Evolutionary conservation across 2,113 vertebrate genomes (phyloP).

Genomic region (Lethenteron camtschaticum): DNA sequence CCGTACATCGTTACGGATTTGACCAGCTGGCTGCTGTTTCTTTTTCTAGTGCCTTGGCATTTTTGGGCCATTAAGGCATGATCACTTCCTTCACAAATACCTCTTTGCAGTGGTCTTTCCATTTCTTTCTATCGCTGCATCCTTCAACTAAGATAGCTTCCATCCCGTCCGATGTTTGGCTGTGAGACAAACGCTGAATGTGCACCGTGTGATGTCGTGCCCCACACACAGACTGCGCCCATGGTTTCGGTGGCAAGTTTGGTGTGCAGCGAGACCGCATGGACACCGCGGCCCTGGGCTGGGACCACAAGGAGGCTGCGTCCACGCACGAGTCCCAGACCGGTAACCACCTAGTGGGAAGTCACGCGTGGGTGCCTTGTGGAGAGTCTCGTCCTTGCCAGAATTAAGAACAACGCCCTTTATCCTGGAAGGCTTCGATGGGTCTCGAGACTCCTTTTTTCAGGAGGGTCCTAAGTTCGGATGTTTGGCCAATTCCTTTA

Average conservation of each 20-base stretch:
- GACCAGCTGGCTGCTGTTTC: too few species aligned
- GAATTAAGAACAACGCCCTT: background rate
- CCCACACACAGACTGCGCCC: slow-evolving; percentile 18
- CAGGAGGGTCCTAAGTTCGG: background rate
- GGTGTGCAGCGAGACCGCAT: slow-evolving; percentile 46
- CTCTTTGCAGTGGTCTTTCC: too few species aligned
- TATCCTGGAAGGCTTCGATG: background rate
- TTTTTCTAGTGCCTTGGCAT: too few species aligned
- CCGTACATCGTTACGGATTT: too few species aligned
- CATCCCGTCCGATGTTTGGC: background rate
- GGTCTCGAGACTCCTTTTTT: background rate
- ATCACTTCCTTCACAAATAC: too few species aligned
- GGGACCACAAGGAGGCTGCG: slow-evolving; percentile 23
- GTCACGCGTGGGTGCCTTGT: background rate
- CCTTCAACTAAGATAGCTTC: background rate
- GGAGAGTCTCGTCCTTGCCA: background rate
- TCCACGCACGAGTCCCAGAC: slow-evolving; percentile 22
- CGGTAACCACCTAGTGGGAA: slow-evolving; percentile 15
- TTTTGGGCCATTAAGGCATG: too few species aligned
- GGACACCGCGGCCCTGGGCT: slow-evolving; percentile 27
- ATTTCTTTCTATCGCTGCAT: too few species aligned
- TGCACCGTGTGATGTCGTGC: background rate
- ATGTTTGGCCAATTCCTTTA: slow-evolving; percentile 1
- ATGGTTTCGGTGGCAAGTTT: slow-evolving; percentile 35
- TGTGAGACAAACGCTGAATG: background rate